Evolutionary conservation across 2,888 invertebrate genomes (phyloP).

Genomic region (Melanostoma scalare): DNA sequence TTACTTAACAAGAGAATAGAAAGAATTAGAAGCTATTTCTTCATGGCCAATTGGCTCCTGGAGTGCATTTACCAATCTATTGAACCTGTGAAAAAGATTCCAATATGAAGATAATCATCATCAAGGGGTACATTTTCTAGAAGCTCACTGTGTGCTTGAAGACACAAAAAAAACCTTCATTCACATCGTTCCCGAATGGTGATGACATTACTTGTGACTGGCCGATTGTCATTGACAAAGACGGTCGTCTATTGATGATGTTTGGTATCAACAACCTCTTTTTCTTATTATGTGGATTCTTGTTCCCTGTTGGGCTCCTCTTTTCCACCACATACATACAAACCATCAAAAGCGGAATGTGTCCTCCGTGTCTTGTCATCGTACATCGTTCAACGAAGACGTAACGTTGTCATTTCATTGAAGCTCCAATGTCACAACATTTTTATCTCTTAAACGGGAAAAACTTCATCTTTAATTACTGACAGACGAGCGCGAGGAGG

Average conservation of each 20-base stretch:
- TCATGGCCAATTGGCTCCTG: constrained; percentile 43
- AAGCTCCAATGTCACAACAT: constrained; percentile 71
- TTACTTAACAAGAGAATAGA: constrained; percentile 13
- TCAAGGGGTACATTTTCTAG: constrained; percentile 24
- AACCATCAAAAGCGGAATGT: constrained; percentile 48
- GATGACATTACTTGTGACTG: constrained; percentile 50
- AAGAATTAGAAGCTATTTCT: constrained; percentile 27
- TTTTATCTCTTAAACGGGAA: constrained; percentile 66
- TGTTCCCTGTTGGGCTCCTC: constrained; percentile 4
- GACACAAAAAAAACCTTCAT: constrained; percentile 29
- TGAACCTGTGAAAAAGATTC: constrained; percentile 58
- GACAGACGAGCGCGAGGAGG: neutral
- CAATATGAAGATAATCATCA: constrained; percentile 55
- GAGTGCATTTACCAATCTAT: constrained; percentile 37
- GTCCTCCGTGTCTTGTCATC: constrained; percentile 68
- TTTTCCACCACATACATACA: neutral
- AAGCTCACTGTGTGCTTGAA: constrained; percentile 6
- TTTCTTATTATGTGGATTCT: neutral
- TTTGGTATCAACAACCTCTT: constrained; percentile 45
- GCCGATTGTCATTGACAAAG: constrained; percentile 38
- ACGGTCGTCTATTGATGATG: constrained; percentile 42
- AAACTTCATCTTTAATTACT: constrained; percentile 70
- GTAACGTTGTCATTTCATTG: constrained; percentile 71
- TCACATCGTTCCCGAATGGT: constrained; percentile 27
- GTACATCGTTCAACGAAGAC: constrained; percentile 70